Evolutionary conservation across 1,140 invertebrate species (phyloP), one percentile per base, ranked within the genome.

Genomic region (Micrasema minimum): DNA sequence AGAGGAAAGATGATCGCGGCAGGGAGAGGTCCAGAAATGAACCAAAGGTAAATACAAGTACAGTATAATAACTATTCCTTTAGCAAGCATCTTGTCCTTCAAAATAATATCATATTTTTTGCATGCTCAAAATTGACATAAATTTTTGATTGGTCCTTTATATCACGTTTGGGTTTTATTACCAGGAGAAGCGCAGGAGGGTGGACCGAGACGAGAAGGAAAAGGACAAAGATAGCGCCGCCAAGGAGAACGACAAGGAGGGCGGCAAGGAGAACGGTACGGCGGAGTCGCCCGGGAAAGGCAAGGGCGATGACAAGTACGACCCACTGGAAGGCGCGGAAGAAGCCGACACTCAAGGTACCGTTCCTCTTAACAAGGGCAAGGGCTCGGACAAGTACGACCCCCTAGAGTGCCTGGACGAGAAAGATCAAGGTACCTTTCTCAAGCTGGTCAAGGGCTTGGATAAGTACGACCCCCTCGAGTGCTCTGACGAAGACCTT

Each of bases 211-310:
- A 64, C 2, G 55, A 66, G 35, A 61, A 74, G 41, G 72, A 70
- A 11, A 53, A 59, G 41, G 65, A 37, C 9, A 51, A 55, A 37
- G 51, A 57, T 7, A 22, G 18, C 7, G 37, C 26, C 16, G 65
- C 46, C 35, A 79, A 84, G 26, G 77, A 78, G 11, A 83, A 81
- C 72, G 83, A 83, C 38, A n/a, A n/a, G 26, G 26, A 31, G 7
- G 26, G 26, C 72, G 75, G 26, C 75, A 76, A 16, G 50, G 20
- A 5, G 26, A 18, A n/a, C 53, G 72, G 67, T 78, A 31, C 77
- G 38, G 62, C 26, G 3, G 26, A 31, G 67, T 79, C 77, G 35
- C 59, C 74, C 71, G 74, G 20, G 16, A 37, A 37, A 4, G 55
- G 37, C 31, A 66, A 75, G 46, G 62, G 45, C 18, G 18, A 41